A percentile compares a stretch with the other conserved stretches of the same genome.
Conservation (phyloP, 2,888 invertebrate species). For the Caenorhabditis virilis region DNA sequence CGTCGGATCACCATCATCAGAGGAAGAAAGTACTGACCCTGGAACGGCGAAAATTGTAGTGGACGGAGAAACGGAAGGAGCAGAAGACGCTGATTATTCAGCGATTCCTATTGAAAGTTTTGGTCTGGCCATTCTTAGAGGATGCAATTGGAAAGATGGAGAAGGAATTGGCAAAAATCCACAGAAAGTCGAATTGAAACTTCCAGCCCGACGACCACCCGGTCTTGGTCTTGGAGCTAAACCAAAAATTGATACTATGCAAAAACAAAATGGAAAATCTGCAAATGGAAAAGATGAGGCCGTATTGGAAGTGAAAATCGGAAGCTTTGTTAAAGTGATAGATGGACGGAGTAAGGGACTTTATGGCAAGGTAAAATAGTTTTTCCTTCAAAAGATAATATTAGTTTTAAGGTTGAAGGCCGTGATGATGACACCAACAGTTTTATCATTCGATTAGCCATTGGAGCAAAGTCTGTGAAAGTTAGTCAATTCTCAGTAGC, state of each 20-base stretch:
- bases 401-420: no score
- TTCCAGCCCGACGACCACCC: slow-evolving; percentile 83
- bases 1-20: slow-evolving; percentile 15
- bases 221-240: slow-evolving; percentile 92
- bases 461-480: slow-evolving; percentile 46
- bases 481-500: slow-evolving; percentile 73
- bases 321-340: slow-evolving; percentile 37
- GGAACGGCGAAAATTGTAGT: slow-evolving; percentile 16
- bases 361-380: slow-evolving; percentile 46
- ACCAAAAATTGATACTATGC: slow-evolving; percentile 69
- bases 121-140: slow-evolving; percentile 89
- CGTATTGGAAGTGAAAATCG: slow-evolving; percentile 30
- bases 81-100: slow-evolving; percentile 55
- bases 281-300: slow-evolving; percentile 21
- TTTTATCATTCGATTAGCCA: slow-evolving; percentile 73
- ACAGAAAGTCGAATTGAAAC: slow-evolving; percentile 70
- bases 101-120: slow-evolving; percentile 79
- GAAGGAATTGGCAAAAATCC: slow-evolving; percentile 62
- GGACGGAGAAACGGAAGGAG: slow-evolving; percentile 4
- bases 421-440: slow-evolving; percentile 83
- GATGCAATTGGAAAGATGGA: slow-evolving; percentile 79
- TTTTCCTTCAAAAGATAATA: no score
- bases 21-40: slow-evolving; percentile 1
- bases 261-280: slow-evolving; percentile 11
- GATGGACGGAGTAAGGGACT: slow-evolving; percentile 42